Evolutionary conservation across 2,797 vertebrate species (phyloP).

Genomic region (Crenichthys baileyi): DNA sequence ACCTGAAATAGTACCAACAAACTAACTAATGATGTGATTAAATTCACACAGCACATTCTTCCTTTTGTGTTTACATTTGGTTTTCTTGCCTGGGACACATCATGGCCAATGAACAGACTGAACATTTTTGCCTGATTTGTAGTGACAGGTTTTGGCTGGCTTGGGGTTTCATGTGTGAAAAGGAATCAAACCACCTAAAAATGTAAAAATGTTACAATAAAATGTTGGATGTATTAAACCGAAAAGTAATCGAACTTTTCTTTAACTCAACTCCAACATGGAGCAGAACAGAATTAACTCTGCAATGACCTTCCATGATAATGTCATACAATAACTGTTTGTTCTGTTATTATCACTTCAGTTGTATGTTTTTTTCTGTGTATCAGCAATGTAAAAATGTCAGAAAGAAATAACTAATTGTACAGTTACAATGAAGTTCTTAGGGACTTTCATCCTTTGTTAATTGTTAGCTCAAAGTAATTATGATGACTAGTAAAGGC

Average conservation of each 20-base stretch:
- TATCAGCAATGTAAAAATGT: too few relatives aligned
- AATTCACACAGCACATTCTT: too few relatives aligned
- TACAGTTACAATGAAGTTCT: background rate
- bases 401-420: background rate
- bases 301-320: background rate
- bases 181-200: too few relatives aligned
- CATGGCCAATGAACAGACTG: too few relatives aligned
- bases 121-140: too few relatives aligned
- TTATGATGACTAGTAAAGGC: slow-evolving; percentile 5
- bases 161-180: too few relatives aligned
- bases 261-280: background rate
- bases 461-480: background rate
- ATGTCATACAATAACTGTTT: background rate
- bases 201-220: background rate
- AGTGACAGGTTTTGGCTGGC: too few relatives aligned
- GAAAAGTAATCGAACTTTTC: background rate
- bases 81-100: too few relatives aligned
- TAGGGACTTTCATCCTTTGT: background rate
- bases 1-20: too few relatives aligned
- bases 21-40: too few relatives aligned
- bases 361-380: background rate
- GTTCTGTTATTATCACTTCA: background rate
- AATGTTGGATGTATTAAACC: background rate
- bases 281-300: background rate
- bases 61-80: too few relatives aligned